These are phyloP conservation scores for Pantala flavescens DNA, from an alignment of 1,140 invertebrate species.

Conservation along the genomic window DNA sequence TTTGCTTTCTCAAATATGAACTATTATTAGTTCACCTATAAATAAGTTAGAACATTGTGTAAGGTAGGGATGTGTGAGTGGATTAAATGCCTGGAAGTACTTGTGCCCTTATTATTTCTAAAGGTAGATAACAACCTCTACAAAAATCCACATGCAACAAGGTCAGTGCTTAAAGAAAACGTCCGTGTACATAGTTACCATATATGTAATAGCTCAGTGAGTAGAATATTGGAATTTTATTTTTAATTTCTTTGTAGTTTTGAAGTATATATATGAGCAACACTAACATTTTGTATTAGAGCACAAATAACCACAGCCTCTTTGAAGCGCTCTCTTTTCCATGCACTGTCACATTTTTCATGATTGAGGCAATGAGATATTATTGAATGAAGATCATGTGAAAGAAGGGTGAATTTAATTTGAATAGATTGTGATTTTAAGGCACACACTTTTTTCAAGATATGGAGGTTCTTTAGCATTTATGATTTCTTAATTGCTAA, in stretches of 20 bases:
- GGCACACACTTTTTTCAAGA: not conserved
- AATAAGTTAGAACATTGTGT: no score
- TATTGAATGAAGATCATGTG: not conserved
- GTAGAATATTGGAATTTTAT: constrained; percentile 15
- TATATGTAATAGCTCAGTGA: constrained; percentile 6
- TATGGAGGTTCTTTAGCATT: not conserved
- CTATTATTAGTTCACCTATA: not conserved
- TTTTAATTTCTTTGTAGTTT: constrained; percentile 12
- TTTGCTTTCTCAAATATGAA: not conserved
- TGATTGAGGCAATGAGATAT: constrained; percentile 9
- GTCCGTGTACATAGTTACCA: constrained; percentile 15
- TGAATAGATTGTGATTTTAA: not conserved
- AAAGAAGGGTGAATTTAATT: not conserved
- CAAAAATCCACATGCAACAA: constrained; percentile 1
- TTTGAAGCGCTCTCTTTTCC: not conserved
- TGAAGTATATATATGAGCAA: not conserved
- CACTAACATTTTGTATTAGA: not conserved
- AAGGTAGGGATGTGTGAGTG: not conserved
- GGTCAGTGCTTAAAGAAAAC: constrained; percentile 14
- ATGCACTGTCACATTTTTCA: constrained; percentile 5
- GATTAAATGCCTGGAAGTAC: not conserved
- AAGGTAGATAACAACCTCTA: not conserved
- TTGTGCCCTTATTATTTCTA: not conserved
- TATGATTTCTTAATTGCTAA: not conserved
- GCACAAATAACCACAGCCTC: not conserved